A percentile compares a stretch with the other conserved stretches of the same genome.
Conservation (phyloP, 2,113 vertebrate species). For the Elanoides forficatus region DNA sequence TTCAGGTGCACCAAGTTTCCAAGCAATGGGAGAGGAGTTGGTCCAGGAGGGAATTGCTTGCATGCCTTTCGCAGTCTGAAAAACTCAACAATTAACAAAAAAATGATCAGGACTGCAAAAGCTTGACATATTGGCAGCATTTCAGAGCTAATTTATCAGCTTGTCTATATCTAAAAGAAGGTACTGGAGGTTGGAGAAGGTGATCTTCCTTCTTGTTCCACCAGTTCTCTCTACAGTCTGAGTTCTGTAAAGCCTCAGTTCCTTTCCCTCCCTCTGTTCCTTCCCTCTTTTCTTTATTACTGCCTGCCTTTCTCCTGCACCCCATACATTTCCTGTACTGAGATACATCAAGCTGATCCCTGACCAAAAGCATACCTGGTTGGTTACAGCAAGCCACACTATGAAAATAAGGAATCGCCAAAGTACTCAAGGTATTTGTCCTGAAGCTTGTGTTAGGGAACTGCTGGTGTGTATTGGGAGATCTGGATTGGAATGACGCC, state of each 20-base stretch:
- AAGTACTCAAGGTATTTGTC: not conserved
- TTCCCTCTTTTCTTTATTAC: not conserved
- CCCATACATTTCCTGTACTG: not conserved
- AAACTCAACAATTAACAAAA: constrained; percentile 33
- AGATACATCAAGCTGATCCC: not conserved
- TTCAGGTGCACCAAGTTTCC: constrained; percentile 47
- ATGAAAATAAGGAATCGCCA: accelerated
- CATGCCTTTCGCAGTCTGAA: constrained; percentile 13
- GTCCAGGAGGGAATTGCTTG: constrained; percentile 49
- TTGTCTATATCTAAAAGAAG: not conserved
- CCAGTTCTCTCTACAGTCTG: not conserved
- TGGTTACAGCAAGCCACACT: not conserved
- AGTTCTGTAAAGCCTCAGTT: not conserved
- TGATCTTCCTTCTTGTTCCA: not conserved
- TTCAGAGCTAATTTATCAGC: not conserved
- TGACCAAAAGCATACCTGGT: not conserved
- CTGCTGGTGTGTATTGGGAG: not conserved
- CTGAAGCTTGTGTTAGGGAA: not conserved
- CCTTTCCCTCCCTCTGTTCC: constrained; percentile 37
- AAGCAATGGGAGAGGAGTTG: constrained; percentile 43
- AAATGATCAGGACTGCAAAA: not conserved
- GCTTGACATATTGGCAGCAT: constrained; percentile 39
- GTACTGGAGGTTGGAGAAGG: not conserved
- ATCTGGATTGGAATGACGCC: not conserved
- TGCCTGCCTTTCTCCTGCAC: not conserved